Percentiles rank a stretch among this genome's conserved stretches.
phyloP scores from a whole-genome alignment of 2,113 vertebrate genomes.

The Tachuris rubrigastra region DNA sequence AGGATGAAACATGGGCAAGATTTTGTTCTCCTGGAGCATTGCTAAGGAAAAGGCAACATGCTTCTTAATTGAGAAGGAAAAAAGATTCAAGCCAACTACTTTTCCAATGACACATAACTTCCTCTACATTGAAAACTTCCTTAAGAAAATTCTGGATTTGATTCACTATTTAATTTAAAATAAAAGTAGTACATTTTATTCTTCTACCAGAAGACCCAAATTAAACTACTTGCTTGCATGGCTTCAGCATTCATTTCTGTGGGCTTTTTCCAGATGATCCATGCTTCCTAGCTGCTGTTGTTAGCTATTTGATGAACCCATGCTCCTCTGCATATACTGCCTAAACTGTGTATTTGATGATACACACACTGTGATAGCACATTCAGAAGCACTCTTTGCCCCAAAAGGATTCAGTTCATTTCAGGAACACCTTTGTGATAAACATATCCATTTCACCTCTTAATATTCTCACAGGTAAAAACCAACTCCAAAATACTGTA shows the following conservation, averaged over 20 bases:
- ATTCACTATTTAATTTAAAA: not conserved
- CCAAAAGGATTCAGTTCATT: not conserved
- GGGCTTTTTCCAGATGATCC: not conserved
- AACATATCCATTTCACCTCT: not conserved
- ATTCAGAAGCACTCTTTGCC: not conserved
- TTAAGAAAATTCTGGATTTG: not conserved
- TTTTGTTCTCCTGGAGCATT: not conserved
- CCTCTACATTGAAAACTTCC: not conserved
- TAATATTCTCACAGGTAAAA: not conserved
- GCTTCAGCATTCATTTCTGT: not conserved
- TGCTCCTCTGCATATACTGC: not conserved
- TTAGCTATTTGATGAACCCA: not conserved
- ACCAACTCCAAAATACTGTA: not conserved
- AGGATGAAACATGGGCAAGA: not conserved
- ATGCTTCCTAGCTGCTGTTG: not conserved
- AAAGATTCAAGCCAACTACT: not conserved
- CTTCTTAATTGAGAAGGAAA: not conserved
- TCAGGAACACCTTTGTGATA: not conserved
- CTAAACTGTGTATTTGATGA: not conserved
- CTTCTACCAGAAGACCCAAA: not conserved
- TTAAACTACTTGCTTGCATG: not conserved
- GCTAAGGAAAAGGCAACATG: not conserved
- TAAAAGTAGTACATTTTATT: not conserved
- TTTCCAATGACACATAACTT: not conserved
- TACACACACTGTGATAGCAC: not conserved